Base-by-base conservation (phyloP, 2,888 invertebrate species). In the Coleophora deauratella region DNA sequence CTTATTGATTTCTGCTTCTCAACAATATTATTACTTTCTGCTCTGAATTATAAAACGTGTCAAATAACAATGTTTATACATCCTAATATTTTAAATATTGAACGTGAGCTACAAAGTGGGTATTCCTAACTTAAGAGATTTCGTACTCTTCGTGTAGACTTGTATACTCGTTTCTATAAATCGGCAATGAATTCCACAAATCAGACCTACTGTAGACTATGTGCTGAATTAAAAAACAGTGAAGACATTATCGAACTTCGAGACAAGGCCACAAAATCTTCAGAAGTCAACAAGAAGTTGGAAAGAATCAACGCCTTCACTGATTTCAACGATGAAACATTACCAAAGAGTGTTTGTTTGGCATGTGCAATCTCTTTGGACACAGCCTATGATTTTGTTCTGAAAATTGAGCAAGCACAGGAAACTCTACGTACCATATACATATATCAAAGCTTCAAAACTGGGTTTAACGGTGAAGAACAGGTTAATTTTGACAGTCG, bases 341-440 rank as follows among this genome's bases (percentile, higher is more conserved):
- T 76, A 4, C 72, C 77, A 6, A 67, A 59, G 55, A 66, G 66
- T 2, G 66, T 75, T 8, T 80, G 79, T 59, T 59, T 67, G 12
- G 45, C 56, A 2, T 80, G 79, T 58, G 43, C 66, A 1, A 49
- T 50, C 32, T 48, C 61, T 1, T 49, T 79, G 30, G 62, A 76
- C 28, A 66, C 54, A 35, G 70, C 74, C 7, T 66, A 56, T 40
- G 63, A 70, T 2, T 77, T 81, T 41, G 59, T 77, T 10, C 37
- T 52, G 7, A 45, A 52, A 1, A 54, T 81, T 11, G 69, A 80
- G 41, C 55, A 52, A 12, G 73, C 78, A 0, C 78, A 80, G 48
- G 45, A 35, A 0, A 47, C 59, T 1, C 42, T 79, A 31, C 52
- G 48, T 13, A 53, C 60, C 30, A 45, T 66, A 31, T 45, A 58